Evolutionary conservation across 1,140 invertebrate species (phyloP), one percentile per base, ranked within the genome.

Genomic region (Lanistes nyassanus): DNA sequence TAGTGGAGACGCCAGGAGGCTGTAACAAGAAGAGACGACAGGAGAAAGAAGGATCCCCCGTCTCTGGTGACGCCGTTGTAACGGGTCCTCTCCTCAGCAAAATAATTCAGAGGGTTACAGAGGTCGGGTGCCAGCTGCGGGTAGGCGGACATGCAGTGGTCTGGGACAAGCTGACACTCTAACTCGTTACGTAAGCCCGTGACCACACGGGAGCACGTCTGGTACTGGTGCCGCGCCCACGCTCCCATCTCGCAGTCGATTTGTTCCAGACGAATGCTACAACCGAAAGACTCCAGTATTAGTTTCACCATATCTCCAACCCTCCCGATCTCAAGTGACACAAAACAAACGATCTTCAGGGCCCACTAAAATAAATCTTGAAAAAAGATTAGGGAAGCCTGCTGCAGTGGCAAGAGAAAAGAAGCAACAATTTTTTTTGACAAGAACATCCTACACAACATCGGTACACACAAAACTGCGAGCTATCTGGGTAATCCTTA

Each of bases 171-270:
- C 53, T 74, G 68, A 51, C 79, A 80, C 42, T 76, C 70, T 26
- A 80, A 72, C 71, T 80, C 79, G 21, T 71, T 80, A 26, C 76
- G 67, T 71, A 80, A 68, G 53, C 79, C 79, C 21, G 56, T 71
- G 55, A 80, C 60, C 64, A 72, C 76, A 7, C 68, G 60, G 5
- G 66, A 65, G 55, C 79, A 80, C 7, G 76, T 76, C 51, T 74
- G 62, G 74, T 80, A 77, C 71, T 80, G 79, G 51, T 77, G 79
- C 9, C 75, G 47, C 11, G 76, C 75, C 76, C 76, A 78, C 13
- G 79, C 79, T 5, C 75, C 39, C 75, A 76, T 76, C 70, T 78
- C 79, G 55, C 79, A 80, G 29, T 80, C 76, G 37, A 78, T 71
- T 11, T 76, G 74, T 60, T 78, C 74, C 58, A 80, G 75, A 29